These are phyloP conservation scores for Microchrysa polita DNA, from an alignment of 2,888 invertebrate genomes.

Conservation along the genomic window DNA sequence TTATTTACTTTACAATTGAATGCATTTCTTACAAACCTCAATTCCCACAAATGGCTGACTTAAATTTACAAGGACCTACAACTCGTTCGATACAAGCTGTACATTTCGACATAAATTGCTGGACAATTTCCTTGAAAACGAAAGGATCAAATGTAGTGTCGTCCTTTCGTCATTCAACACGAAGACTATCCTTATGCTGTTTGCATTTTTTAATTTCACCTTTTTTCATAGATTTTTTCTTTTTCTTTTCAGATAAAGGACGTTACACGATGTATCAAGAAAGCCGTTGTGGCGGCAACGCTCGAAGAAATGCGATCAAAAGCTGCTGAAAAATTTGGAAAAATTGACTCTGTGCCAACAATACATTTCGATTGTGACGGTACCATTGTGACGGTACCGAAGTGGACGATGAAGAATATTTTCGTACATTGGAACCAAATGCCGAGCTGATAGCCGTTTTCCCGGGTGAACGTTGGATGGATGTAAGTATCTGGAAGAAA, in stretches of 20 bases:
- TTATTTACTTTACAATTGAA: no score
- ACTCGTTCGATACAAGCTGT: no score
- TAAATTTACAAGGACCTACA: no score
- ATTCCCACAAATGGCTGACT: no score
- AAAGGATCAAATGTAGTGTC: no score
- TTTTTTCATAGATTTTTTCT: neutral
- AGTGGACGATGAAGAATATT: constrained; percentile 95
- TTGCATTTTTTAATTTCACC: no score
- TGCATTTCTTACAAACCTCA: no score
- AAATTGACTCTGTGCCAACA: constrained; percentile 71
- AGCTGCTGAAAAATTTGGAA: constrained; percentile 78
- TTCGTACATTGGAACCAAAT: constrained; percentile 88
- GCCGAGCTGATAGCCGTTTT: constrained; percentile 85
- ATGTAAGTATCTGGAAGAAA: constrained; percentile 62
- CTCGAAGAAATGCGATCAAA: constrained; percentile 80
- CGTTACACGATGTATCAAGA: constrained; percentile 79
- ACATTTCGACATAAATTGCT: no score
- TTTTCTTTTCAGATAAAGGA: constrained; percentile 66
- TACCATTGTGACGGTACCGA: constrained; percentile 95
- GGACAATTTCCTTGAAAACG: no score
- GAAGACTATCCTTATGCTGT: no score
- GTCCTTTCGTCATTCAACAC: no score
- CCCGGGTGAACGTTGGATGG: constrained; percentile 79
- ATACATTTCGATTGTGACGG: constrained; percentile 92
- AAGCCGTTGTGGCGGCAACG: constrained; percentile 83